Evolutionary conservation across 2,797 vertebrate species (phyloP).

Genomic region (Pipistrellus pygmaeus): DNA sequence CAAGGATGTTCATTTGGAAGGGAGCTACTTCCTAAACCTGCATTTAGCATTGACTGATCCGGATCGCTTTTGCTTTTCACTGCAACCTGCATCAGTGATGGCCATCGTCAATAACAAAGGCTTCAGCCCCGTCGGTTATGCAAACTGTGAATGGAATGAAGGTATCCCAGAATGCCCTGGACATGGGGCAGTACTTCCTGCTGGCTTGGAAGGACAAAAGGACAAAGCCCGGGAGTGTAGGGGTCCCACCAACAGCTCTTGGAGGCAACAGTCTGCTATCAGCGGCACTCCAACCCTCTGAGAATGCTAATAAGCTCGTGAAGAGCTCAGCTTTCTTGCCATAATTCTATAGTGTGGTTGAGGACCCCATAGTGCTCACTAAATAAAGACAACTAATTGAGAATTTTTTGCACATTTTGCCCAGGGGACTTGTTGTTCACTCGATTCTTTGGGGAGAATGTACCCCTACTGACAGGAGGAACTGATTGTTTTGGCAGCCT

Average conservation of each 20-base stretch:
- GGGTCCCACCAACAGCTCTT: conserved; percentile 89
- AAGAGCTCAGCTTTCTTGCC: conserved; percentile 90
- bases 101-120: conserved; percentile 80
- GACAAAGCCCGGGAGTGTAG: conserved; percentile 88
- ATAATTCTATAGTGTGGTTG: conserved; percentile 91
- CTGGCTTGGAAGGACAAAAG: conserved; percentile 89
- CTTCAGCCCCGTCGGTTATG: conserved; percentile 56
- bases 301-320: conserved; percentile 91
- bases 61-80: conserved; percentile 74
- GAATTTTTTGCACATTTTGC: conserved; percentile 93
- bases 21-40: conserved; percentile 58
- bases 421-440: conserved; percentile 89
- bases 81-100: conserved; percentile 77
- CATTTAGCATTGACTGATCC: conserved; percentile 69
- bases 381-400: conserved; percentile 94
- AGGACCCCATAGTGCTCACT: conserved; percentile 91
- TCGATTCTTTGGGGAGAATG: conserved; percentile 88
- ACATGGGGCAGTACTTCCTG: conserved; percentile 88
- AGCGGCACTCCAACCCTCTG: conserved; percentile 88
- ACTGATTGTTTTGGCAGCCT: conserved; percentile 87
- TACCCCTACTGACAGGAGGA: conserved; percentile 88
- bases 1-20: conserved; percentile 76
- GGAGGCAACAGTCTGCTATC: conserved; percentile 89
- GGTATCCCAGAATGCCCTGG: conserved; percentile 89
- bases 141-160: conserved; percentile 84